A percentile compares a stretch with the other conserved stretches of the same genome.
Evolutionary conservation across 2,888 invertebrate species (phyloP).

Genomic region (Catonia carolina): DNA sequence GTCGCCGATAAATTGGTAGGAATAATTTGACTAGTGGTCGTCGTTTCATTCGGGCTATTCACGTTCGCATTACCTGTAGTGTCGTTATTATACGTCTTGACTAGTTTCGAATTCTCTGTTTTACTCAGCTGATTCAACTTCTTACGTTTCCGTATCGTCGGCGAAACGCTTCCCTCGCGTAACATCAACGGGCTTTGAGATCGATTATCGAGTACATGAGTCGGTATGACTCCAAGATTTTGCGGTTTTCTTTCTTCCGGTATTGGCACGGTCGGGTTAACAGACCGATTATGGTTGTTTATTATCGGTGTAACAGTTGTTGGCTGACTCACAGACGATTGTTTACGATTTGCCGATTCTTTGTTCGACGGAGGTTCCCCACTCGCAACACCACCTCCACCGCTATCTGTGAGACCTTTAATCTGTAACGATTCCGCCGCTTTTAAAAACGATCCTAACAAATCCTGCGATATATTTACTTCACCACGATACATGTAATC

Average conservation of each 20-base stretch:
- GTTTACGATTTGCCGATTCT: slow-evolving; percentile 4
- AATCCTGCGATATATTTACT: slow-evolving; percentile 89
- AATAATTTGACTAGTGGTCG: slow-evolving; percentile 16
- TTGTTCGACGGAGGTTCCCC: neutral
- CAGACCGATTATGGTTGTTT: too few relatives aligned
- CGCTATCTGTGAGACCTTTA: slow-evolving; percentile 72
- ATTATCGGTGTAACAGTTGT: slow-evolving; percentile 8
- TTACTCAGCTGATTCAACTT: slow-evolving; percentile 33
- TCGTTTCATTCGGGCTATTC: too few relatives aligned
- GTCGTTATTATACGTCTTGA: slow-evolving; percentile 19
- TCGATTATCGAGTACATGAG: neutral
- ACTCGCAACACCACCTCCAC: slow-evolving; percentile 30
- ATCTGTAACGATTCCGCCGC: slow-evolving; percentile 89
- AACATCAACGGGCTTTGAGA: slow-evolving; percentile 30
- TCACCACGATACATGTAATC: slow-evolving; percentile 92
- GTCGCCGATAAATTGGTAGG: too few relatives aligned
- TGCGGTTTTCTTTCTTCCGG: slow-evolving; percentile 14
- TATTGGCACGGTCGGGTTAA: too few relatives aligned
- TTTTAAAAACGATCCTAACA: slow-evolving; percentile 78
- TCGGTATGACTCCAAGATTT: neutral
- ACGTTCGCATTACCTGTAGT: slow-evolving; percentile 13
- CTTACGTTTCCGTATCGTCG: slow-evolving; percentile 31
- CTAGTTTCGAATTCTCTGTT: slow-evolving; percentile 27
- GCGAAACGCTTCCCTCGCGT: slow-evolving; percentile 32
- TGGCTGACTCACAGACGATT: neutral